A percentile compares a stretch with the other conserved stretches of the same genome.
Evolutionary conservation across 1,140 invertebrate species (phyloP).

Genomic region (Mercenaria mercenaria): DNA sequence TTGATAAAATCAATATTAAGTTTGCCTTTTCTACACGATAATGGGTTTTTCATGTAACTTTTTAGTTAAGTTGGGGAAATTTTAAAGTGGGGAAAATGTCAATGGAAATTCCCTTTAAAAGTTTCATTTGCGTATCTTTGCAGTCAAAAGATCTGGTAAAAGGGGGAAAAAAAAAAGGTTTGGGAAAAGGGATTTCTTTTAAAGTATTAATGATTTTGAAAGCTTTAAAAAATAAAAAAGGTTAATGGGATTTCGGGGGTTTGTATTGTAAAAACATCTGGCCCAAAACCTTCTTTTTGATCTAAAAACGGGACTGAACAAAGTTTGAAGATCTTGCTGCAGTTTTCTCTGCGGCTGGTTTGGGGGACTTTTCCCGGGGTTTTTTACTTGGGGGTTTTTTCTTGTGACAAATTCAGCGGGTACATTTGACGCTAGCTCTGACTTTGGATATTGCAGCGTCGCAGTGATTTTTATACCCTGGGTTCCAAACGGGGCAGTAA

Average conservation of each 20-base stretch:
- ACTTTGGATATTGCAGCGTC: slow-evolving; percentile 48
- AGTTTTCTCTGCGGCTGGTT: slow-evolving; percentile 65
- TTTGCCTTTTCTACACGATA: no score
- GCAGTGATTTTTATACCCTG: slow-evolving; percentile 59
- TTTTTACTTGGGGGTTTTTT: slow-evolving; percentile 51
- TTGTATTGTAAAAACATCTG: slow-evolving; percentile 67
- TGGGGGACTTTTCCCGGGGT: slow-evolving; percentile 66
- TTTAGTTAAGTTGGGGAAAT: no score
- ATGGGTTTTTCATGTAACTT: no score
- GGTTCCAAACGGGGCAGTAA: neutral
- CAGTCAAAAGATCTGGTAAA: no score
- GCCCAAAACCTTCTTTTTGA: slow-evolving; percentile 71
- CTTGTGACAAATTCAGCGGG: slow-evolving; percentile 55
- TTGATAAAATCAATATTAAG: no score
- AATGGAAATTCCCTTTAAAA: no score
- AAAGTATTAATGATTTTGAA: no score
- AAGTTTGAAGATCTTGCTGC: slow-evolving; percentile 62
- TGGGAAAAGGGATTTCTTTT: no score
- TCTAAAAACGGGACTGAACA: slow-evolving; percentile 41
- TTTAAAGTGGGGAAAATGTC: no score
- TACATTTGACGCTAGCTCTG: slow-evolving; percentile 68
- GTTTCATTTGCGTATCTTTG: no score
- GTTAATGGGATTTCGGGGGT: slow-evolving; percentile 47
- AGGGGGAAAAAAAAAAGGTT: no score
- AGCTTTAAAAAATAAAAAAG: no score